These are phyloP conservation scores for Ibidorhyncha struthersii DNA, from an alignment of 2,113 vertebrate genomes.

Conservation along the genomic window DNA sequence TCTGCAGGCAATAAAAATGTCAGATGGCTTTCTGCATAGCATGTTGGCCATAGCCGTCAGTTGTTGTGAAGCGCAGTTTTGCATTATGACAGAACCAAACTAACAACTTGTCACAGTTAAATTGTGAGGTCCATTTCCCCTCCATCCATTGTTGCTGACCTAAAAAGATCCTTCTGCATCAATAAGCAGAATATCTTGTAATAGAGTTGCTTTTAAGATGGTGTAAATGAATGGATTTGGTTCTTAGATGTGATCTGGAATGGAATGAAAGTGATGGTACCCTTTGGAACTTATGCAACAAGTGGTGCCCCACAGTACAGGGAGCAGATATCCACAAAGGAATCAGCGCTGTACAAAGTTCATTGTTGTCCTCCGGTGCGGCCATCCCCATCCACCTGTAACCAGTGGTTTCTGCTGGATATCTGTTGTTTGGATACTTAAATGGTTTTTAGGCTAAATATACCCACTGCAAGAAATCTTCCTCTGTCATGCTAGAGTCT, in stretches of 20 bases:
- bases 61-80: not conserved
- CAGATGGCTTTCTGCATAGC: not conserved
- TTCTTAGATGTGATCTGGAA: not conserved
- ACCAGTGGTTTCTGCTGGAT: not conserved
- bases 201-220: not conserved
- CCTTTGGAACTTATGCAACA: not conserved
- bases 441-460: not conserved
- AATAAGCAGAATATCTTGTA: not conserved
- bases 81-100: not conserved
- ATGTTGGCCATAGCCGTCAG: not conserved
- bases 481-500: not conserved
- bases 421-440: not conserved
- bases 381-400: not conserved
- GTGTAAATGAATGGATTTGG: not conserved
- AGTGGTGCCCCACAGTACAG: not conserved
- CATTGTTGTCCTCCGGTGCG: not conserved
- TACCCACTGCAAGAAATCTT: not conserved
- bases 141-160: not conserved
- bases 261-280: not conserved
- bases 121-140: not conserved
- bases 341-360: not conserved
- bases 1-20: not conserved
- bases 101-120: not conserved
- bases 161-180: not conserved
- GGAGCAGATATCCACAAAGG: not conserved